Base-by-base conservation (phyloP, 2,888 invertebrate genomes). In the Lithophane socia region DNA sequence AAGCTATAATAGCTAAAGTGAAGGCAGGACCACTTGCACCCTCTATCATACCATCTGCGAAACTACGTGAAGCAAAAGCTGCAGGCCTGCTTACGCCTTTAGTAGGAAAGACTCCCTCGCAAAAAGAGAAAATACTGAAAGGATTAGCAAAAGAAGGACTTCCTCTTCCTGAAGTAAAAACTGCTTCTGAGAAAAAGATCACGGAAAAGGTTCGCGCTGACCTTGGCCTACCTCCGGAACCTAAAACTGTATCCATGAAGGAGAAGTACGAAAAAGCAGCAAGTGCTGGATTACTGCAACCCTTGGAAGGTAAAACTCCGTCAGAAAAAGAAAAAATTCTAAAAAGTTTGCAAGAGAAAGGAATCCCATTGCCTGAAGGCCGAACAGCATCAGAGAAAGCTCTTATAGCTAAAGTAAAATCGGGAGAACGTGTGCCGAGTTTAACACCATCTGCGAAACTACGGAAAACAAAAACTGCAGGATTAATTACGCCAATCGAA, bases 1-100 rank as follows among this genome's bases (percentile, higher is more conserved):
- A 70, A 70, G 73, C 70, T 13, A 3, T 73, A 0, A 58, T 73
- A 18, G 70, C 16, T 18, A 56, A 70, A n/a, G 44, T 65, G 9
- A n/a, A 44, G 10, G 16, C 16, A 0, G n/a, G 16, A 64, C 3
- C 0, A n/a, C 64, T 16, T 2, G 9, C 0, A 0, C 73, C 44
- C 0, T 56, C 44, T 2, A 1, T 56, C 0, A 29, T n/a, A 9
- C 54, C 42, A 29, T 73, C 72, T 21, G 72, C 13, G 0, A 69
- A 69, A 18, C n/a, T 73, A 18, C 29, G 1, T 9, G 9, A n/a
- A 58, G 69, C 58, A 5, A 69, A 69, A 58, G n/a, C 47, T 29
- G 58, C 2, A 18, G 73, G 73, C 1, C 2, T 70, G 2, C 0
- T 74, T 0, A 71, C 71, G 1, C 60, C 74, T 0, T 4, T 74